Percentiles rank a stretch among this genome's conserved stretches.
Conservation (phyloP, 2,888 invertebrate species). For the Nomada ruficornis region DNA sequence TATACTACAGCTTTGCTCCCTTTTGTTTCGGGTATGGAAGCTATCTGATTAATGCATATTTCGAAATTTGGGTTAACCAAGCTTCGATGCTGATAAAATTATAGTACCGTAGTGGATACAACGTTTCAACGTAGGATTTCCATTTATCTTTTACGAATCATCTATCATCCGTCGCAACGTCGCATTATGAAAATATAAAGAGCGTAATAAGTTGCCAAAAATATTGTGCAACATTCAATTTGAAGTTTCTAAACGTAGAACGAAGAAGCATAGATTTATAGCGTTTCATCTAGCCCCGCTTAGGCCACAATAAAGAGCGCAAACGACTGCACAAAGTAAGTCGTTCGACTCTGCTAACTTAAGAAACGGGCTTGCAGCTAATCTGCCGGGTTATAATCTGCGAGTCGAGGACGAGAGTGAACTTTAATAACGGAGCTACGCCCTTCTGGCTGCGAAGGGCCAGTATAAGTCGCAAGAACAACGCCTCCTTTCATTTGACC, state of each 20-base stretch:
- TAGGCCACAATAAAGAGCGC: not conserved
- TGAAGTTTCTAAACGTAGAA: not conserved
- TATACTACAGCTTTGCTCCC: not conserved
- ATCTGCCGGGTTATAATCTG: conserved; percentile 50
- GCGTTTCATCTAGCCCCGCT: conserved; percentile 36
- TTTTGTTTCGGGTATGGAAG: not conserved
- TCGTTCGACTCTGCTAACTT: conserved; percentile 30
- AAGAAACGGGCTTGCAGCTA: conserved; percentile 51
- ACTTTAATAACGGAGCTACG: conserved; percentile 65
- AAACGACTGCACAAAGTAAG: conserved; percentile 34
- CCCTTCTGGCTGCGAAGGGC: conserved; percentile 44
- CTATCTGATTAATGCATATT: not conserved
- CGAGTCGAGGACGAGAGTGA: conserved; percentile 46
- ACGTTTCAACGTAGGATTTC: too few species aligned
- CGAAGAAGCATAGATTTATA: conserved; percentile 19
- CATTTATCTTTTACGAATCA: too few species aligned
- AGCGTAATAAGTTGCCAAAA: too few species aligned
- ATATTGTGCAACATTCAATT: not conserved
- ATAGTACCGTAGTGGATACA: too few species aligned
- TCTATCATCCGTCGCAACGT: not conserved
- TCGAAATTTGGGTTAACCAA: not conserved
- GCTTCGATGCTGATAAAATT: too few species aligned
- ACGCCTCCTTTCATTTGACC: conserved; percentile 65
- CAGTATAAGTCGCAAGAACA: conserved; percentile 61
- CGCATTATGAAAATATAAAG: too few species aligned